Base-by-base conservation (phyloP, 1,140 invertebrate genomes). In the Neotoxoptera formosana region DNA sequence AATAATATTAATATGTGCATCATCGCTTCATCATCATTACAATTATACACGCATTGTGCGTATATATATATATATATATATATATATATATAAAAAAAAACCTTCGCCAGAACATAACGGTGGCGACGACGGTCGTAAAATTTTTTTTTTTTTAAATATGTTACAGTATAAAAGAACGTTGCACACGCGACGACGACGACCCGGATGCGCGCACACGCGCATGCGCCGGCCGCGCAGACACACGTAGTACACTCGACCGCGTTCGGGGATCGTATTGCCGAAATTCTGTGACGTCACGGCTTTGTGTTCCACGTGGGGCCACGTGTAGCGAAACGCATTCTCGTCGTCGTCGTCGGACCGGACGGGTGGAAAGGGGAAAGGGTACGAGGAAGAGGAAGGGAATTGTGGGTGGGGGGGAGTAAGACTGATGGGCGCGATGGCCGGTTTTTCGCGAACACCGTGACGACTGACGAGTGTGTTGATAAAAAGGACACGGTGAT, bases 231-330 rank as follows among this genome's bases (percentile, higher is more conserved):
- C 30, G 4, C 60, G 17, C 30, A 41, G 36, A 83, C 45, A 36
- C 81, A 17, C 81, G 11, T 11, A 53, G 11, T 11, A 53, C 91
- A 36, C 34, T 48, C 76, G 48, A 23, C 23, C 45, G 30, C 17
- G 36, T 6, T 48, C 1, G 41, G 48, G 48, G 81, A 86, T 93
- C 91, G 91, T 53, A 93, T 93, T 93, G 91, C 91, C 91, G 91
- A 93, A 93, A 93, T 86, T 84, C 91, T 7, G 81, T 93, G 91
- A 93, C 91, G 91, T 93, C 91, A 93, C 91, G 25, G 48, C 48
- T 93, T 93, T 93, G 91, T 93, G 91, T 86, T 93, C 20, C 91
- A 93, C 91, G 91, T 93, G 91, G 91, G 91, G 91, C 91, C 91
- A 93, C 91, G 91, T 93, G 91, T 84, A 84, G 81, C 81, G 8